A percentile compares a stretch with the other conserved stretches of the same genome.
These are phyloP conservation scores for Morone saxatilis DNA, from an alignment of 2,113 vertebrate species.

Conservation along the genomic window DNA sequence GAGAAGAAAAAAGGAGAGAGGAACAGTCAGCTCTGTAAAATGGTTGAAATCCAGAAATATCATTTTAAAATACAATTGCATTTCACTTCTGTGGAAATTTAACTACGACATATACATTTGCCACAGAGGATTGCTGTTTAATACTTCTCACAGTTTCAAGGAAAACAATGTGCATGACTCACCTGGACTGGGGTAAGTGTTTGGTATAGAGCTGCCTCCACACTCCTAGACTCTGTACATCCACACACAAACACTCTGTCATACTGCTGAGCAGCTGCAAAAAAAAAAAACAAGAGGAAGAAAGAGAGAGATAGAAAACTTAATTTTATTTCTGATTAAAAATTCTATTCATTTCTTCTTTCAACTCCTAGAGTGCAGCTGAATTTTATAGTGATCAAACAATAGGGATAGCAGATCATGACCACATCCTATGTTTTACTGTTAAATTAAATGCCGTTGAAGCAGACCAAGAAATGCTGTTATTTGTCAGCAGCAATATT, in stretches of 20 bases:
- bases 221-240: constrained; percentile 90
- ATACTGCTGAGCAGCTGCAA: constrained; percentile 92
- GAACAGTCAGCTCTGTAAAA: background rate
- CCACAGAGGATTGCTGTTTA: background rate
- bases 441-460: background rate
- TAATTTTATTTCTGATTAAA: background rate
- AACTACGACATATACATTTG: background rate
- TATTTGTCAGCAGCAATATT: background rate
- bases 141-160: background rate
- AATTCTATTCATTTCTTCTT: background rate
- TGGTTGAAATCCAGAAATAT: background rate
- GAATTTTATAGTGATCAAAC: no score
- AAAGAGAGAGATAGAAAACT: background rate
- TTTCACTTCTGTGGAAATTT: background rate
- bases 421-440: background rate
- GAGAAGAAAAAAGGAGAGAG: background rate
- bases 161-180: background rate
- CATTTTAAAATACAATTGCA: background rate
- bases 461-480: background rate
- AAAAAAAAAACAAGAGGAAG: background rate
- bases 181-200: constrained; percentile 95
- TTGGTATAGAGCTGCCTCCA: constrained; percentile 97
- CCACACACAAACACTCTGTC: constrained; percentile 91
- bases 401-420: background rate
- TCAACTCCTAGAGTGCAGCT: background rate